Evolutionary conservation across 2,888 invertebrate genomes (phyloP), one percentile per base, ranked within the genome.

Genomic region (Tiphia femorata): DNA sequence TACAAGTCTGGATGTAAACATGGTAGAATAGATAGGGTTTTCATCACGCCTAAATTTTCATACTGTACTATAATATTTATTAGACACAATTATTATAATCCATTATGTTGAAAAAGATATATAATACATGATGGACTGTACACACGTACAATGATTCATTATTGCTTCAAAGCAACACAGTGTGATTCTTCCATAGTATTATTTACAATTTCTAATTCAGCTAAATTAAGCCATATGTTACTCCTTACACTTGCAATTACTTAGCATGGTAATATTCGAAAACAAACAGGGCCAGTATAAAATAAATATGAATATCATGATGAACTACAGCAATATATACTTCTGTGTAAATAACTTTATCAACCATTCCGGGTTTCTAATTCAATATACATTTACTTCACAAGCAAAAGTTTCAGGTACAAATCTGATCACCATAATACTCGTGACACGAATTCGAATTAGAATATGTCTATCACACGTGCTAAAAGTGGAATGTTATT

Each of bases 401-500:
- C n/a, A n/a, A n/a, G n/a, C n/a, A n/a, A n/a, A n/a, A n/a, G n/a
- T n/a, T n/a, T n/a, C n/a, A n/a, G n/a, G n/a, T n/a, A n/a, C n/a
- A n/a, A n/a, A n/a, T n/a, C n/a, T n/a, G n/a, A n/a, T n/a, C n/a
- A n/a, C n/a, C n/a, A n/a, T n/a, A n/a, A n/a, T n/a, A n/a, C n/a
- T n/a, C n/a, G n/a, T n/a, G n/a, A n/a, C n/a, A n/a, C n/a, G n/a
- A n/a, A n/a, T n/a, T n/a, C n/a, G n/a, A n/a, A n/a, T n/a, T n/a
- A n/a, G n/a, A n/a, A n/a, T n/a, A n/a, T n/a, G n/a, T n/a, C n/a
- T n/a, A n/a, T n/a, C n/a, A n/a, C n/a, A n/a, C n/a, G n/a, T n/a
- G n/a, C n/a, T 41, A 35, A 43, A 42, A 37, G 10, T 58, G 69
- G 71, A 69, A 69, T 69, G 69, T 67, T 59, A 30, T 12, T 23